Conservation (phyloP, 2,888 invertebrate species). For the Callimorpha dominula region DNA sequence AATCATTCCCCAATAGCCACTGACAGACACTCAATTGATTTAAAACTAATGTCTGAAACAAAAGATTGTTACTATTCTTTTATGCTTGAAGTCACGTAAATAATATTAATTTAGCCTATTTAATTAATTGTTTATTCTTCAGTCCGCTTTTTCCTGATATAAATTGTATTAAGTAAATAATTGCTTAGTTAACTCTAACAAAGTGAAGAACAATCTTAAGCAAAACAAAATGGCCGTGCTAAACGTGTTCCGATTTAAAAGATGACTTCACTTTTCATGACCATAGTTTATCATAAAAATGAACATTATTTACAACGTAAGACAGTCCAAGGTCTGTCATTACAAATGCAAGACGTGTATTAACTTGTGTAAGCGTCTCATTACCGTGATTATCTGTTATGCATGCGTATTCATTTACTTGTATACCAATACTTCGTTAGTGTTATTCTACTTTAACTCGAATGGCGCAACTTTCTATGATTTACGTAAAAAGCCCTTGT, state of each 20-base stretch:
- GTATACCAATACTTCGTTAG: slow-evolving; percentile 20
- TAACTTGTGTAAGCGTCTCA: slow-evolving; percentile 38
- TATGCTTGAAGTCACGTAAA: background rate
- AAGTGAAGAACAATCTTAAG: background rate
- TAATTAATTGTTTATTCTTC: background rate
- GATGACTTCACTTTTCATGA: slow-evolving; percentile 23
- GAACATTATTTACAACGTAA: slow-evolving; percentile 24
- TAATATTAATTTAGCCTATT: background rate
- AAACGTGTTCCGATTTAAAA: slow-evolving; percentile 19
- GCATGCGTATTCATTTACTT: slow-evolving; percentile 32
- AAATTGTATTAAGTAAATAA: background rate
- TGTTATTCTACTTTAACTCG: slow-evolving; percentile 17
- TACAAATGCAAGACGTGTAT: slow-evolving; percentile 37
- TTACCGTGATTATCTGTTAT: slow-evolving; percentile 38
- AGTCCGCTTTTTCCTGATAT: background rate
- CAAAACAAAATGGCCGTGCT: background rate
- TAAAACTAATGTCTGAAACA: background rate
- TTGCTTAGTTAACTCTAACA: background rate
- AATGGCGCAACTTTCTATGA: slow-evolving; percentile 14
- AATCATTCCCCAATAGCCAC: slow-evolving; percentile 46
- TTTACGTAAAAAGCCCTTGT: slow-evolving; percentile 11
- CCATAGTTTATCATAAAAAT: slow-evolving; percentile 30
- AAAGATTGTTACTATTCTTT: background rate
- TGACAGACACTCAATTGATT: slow-evolving; percentile 17
- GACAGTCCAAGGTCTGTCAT: slow-evolving; percentile 40